Conservation (phyloP, 2,888 invertebrate species). For the Apotomis turbidana region DNA sequence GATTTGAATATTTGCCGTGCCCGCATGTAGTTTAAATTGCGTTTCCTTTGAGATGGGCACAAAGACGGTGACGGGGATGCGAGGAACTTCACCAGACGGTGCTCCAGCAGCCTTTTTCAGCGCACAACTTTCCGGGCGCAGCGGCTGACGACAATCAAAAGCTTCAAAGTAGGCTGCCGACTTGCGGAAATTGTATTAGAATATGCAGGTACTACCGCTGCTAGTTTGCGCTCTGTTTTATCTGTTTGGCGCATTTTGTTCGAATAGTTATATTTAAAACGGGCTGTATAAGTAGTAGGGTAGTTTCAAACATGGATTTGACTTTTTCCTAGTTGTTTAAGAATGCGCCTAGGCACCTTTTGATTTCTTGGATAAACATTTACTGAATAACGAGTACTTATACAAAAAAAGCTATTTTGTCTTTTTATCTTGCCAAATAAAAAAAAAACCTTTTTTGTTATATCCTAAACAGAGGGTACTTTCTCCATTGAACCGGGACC, state of each 20-base stretch:
- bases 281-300: background rate
- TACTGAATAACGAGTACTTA: no score
- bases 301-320: no score
- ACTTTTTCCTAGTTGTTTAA: no score
- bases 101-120: constrained; percentile 64
- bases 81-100: constrained; percentile 62
- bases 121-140: constrained; percentile 55
- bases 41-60: constrained; percentile 70
- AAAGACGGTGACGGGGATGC: constrained; percentile 61
- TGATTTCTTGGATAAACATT: no score
- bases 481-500: no score
- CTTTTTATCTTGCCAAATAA: no score
- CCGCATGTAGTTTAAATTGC: constrained; percentile 77
- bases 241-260: background rate
- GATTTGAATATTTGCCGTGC: constrained; percentile 68
- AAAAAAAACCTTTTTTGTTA: no score
- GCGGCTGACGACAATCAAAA: constrained; percentile 56
- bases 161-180: constrained; percentile 51
- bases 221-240: constrained; percentile 21
- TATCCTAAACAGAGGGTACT: no score
- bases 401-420: no score
- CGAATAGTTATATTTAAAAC: background rate
- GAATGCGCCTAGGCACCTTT: no score
- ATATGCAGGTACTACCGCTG: constrained; percentile 29
- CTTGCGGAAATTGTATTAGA: constrained; percentile 38